Conservation (phyloP, 2,113 vertebrate species). For the Vanacampus margaritifer region DNA sequence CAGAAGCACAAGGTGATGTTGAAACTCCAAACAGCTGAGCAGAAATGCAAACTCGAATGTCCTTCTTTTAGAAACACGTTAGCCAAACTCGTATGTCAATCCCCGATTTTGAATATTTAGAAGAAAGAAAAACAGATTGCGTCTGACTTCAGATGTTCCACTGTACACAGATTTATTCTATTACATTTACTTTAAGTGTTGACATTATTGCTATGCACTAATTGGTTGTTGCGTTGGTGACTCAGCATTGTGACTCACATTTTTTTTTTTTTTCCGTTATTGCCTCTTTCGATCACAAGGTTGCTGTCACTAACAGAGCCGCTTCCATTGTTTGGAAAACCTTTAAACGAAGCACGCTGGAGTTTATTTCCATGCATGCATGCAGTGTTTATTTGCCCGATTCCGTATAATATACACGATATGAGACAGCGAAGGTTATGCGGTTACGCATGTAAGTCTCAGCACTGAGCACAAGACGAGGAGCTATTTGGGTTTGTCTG, state of each 20-base stretch:
- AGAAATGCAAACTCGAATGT: no score
- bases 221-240: conserved; percentile 48
- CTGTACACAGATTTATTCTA: background rate
- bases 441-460: conserved; percentile 14
- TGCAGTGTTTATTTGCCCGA: conserved; percentile 20
- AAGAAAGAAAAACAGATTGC: background rate
- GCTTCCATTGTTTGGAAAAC: conserved; percentile 37
- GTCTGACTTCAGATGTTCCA: background rate
- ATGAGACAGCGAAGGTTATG: conserved; percentile 23
- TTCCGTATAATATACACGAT: conserved; percentile 22
- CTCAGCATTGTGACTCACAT: conserved; percentile 9
- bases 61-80: no score
- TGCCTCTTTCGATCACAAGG: conserved; percentile 47
- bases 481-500: conserved; percentile 34
- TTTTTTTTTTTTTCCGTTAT: background rate
- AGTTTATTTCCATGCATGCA: conserved; percentile 5
- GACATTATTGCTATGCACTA: conserved; percentile 25
- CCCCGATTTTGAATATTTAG: background rate
- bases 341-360: conserved; percentile 34
- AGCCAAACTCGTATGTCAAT: background rate
- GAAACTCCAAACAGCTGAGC: no score
- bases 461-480: conserved; percentile 27
- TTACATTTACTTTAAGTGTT: background rate
- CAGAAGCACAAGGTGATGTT: no score
- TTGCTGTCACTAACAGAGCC: conserved; percentile 48